A percentile compares a stretch with the other conserved stretches of the same genome.
phyloP scores from a whole-genome alignment of 1,140 invertebrate species.

The Drosophila melanogaster region DNA sequence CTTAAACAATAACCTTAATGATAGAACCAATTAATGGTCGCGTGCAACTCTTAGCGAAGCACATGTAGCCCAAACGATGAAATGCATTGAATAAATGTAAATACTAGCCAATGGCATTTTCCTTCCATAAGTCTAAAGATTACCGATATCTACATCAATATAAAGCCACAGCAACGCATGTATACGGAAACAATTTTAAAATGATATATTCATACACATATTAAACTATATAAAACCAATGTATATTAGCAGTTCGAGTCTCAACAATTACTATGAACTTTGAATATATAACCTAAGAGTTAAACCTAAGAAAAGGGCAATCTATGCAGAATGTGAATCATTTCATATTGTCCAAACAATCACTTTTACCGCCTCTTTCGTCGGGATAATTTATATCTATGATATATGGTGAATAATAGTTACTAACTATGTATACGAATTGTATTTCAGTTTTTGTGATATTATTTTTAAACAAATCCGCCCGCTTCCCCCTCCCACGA shows the following conservation, averaged over 20 bases:
- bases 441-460: slow-evolving; percentile 81
- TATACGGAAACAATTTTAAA: slow-evolving; percentile 62
- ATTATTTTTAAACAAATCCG: slow-evolving; percentile 70
- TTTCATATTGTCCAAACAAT: slow-evolving; percentile 48
- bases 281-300: slow-evolving; percentile 65
- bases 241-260: slow-evolving; percentile 53
- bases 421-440: slow-evolving; percentile 65
- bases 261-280: slow-evolving; percentile 51
- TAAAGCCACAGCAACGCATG: slow-evolving; percentile 71
- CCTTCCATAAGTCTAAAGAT: slow-evolving; percentile 60
- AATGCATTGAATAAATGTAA: slow-evolving; percentile 49
- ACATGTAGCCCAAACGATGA: slow-evolving; percentile 8
- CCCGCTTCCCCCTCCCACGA: slow-evolving; percentile 64
- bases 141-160: slow-evolving; percentile 54
- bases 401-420: slow-evolving; percentile 24
- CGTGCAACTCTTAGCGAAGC: slow-evolving; percentile 1
- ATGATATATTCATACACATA: slow-evolving; percentile 44
- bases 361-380: slow-evolving; percentile 7
- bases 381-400: slow-evolving; percentile 34
- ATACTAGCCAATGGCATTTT: slow-evolving; percentile 66
- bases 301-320: slow-evolving; percentile 58
- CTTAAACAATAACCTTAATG: slow-evolving; percentile 50
- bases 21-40: slow-evolving; percentile 7
- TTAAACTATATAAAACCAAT: slow-evolving; percentile 31
- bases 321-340: slow-evolving; percentile 64